These are phyloP conservation scores for Triplophysa tibetana DNA, from an alignment of 2,113 vertebrate species.

Conservation along the genomic window DNA sequence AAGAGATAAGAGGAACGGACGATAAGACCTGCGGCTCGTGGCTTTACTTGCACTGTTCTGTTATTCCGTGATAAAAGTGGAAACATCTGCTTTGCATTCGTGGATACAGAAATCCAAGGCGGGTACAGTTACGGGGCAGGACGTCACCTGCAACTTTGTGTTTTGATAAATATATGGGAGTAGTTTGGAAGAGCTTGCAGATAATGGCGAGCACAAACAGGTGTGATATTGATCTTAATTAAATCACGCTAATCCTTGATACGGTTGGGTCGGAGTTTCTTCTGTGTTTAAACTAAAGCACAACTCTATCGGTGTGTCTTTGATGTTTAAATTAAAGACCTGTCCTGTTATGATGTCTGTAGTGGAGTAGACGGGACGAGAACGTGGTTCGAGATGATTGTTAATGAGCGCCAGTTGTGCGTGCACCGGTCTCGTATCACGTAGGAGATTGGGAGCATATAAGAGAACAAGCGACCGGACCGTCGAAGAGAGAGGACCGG, in stretches of 20 bases:
- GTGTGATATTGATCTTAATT: constrained; percentile 53
- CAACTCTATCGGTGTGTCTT: not conserved
- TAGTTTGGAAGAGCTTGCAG: constrained; percentile 46
- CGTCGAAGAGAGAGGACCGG: no score
- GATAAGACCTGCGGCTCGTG: constrained; percentile 44
- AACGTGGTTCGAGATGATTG: no score
- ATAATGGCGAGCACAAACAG: constrained; percentile 50
- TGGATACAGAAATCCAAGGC: not conserved
- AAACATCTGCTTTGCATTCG: constrained; percentile 32
- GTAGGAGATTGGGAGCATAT: no score
- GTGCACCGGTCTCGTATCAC: no score
- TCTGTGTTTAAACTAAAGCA: constrained; percentile 19
- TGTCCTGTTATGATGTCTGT: not conserved
- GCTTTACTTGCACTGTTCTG: constrained; percentile 43
- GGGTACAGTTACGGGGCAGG: not conserved
- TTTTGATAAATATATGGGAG: constrained; percentile 23
- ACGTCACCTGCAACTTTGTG: not conserved
- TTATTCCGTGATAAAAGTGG: constrained; percentile 37
- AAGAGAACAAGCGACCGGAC: no score
- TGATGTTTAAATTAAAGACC: not conserved
- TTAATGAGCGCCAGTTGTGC: no score
- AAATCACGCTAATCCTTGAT: constrained; percentile 47
- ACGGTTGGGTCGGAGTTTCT: constrained; percentile 32
- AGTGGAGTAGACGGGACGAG: no score
- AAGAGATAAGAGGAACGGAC: constrained; percentile 40